A percentile compares a stretch with the other conserved stretches of the same genome.
These are phyloP conservation scores for Mustela nigripes DNA, from an alignment of 2,113 vertebrate genomes.

Conservation along the genomic window DNA sequence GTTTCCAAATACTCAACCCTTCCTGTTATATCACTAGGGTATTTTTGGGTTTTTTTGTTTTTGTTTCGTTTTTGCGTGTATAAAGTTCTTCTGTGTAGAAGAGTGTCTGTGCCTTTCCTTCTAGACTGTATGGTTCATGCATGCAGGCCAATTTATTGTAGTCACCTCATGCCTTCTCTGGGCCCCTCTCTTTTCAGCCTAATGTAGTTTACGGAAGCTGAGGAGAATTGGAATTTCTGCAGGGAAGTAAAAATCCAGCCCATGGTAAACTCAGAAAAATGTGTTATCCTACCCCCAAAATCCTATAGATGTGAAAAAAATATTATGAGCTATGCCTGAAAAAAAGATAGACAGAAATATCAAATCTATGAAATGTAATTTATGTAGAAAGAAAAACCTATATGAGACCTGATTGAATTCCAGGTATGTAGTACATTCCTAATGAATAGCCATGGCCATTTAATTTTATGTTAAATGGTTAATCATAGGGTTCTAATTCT, in stretches of 20 bases:
- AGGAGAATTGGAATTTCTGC: not conserved
- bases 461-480: conserved; percentile 79
- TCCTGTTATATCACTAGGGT: not conserved
- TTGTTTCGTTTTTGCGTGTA: not conserved
- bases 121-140: not conserved
- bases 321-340: conserved; percentile 44
- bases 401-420: conserved; percentile 72
- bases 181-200: not conserved
- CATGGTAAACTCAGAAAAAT: conserved; percentile 46
- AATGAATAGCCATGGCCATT: conserved; percentile 68
- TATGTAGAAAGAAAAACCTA: conserved; percentile 59
- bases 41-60: not conserved
- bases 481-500: conserved; percentile 73
- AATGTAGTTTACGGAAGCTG: not conserved
- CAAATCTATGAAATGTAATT: conserved; percentile 58
- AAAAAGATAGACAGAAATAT: conserved; percentile 65
- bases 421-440: conserved; percentile 45
- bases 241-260: conserved; percentile 17
- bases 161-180: not conserved
- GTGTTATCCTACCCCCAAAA: conserved; percentile 39
- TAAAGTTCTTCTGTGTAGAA: not conserved
- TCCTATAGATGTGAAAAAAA: conserved; percentile 57
- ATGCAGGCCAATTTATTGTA: not conserved
- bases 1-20: not conserved
- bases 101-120: not conserved